Percentiles rank a stretch among this genome's conserved stretches.
Conservation (phyloP, 2,888 invertebrate genomes). For the Nephrotoma appendiculata region DNA sequence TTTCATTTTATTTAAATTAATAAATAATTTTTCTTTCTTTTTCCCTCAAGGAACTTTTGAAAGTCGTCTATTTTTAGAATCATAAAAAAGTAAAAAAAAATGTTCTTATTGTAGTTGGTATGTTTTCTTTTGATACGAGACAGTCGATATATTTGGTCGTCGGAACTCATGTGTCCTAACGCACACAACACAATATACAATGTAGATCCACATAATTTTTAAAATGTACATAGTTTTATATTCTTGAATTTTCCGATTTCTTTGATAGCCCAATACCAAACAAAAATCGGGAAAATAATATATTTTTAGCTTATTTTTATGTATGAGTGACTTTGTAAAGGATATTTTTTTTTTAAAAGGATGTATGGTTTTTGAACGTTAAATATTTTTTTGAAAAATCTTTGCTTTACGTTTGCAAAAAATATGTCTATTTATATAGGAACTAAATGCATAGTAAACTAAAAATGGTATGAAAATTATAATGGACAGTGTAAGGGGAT, state of each 20-base stretch:
- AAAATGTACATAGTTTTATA: background rate
- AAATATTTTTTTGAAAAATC: background rate
- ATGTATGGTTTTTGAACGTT: background rate
- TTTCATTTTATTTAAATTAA: background rate
- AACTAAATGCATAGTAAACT: too few species aligned
- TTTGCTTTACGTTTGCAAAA: too few species aligned
- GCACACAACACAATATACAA: background rate
- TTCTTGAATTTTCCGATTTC: background rate
- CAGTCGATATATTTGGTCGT: background rate
- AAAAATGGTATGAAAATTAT: too few species aligned
- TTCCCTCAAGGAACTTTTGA: conserved; percentile 1
- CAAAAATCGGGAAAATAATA: background rate
- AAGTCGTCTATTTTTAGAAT: conserved; percentile 1
- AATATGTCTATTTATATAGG: too few species aligned
- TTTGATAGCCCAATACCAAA: background rate
- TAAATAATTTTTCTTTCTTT: background rate
- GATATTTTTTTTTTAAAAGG: background rate
- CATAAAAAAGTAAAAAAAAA: background rate
- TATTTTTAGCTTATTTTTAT: background rate
- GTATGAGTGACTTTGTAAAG: background rate
- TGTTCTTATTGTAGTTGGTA: background rate
- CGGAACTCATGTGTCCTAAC: background rate
- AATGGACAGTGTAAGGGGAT: too few species aligned
- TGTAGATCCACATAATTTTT: background rate
- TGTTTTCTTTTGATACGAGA: background rate